These are phyloP conservation scores for Pygmarrhopalites habei DNA, from an alignment of 1,140 invertebrate genomes.

Conservation along the genomic window DNA sequence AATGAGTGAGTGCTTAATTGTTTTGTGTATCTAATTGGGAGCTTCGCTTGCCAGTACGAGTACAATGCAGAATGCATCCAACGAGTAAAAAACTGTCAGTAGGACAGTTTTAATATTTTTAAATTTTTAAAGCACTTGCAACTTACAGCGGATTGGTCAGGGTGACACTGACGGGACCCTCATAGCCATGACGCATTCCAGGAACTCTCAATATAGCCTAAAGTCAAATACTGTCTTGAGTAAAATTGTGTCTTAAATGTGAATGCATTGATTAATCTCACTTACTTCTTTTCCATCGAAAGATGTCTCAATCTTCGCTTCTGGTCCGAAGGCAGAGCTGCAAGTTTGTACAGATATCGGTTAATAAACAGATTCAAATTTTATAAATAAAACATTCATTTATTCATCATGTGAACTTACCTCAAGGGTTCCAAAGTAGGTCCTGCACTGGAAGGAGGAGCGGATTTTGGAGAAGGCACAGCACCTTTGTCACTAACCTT, in stretches of 20 bases:
- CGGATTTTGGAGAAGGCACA: not conserved
- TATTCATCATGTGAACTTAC: too few species aligned
- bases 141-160: constrained; percentile 58
- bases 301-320: not conserved
- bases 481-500: not conserved
- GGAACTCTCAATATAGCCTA: constrained; percentile 48
- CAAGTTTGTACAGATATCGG: too few species aligned
- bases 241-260: not conserved
- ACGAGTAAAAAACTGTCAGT: too few species aligned
- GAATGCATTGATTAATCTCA: not conserved
- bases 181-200: constrained; percentile 48
- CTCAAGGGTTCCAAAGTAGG: not conserved
- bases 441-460: not conserved
- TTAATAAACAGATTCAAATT: not conserved
- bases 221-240: too few species aligned
- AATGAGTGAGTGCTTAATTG: too few species aligned
- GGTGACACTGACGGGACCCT: constrained; percentile 47
- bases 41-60: too few species aligned
- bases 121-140: too few species aligned
- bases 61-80: too few species aligned
- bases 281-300: constrained; percentile 16
- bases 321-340: not conserved
- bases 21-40: too few species aligned
- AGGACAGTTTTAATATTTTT: too few species aligned
- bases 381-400: too few species aligned